Evolutionary conservation across 2,113 vertebrate species (phyloP).

Genomic region (Leptocoma aspasia): DNA sequence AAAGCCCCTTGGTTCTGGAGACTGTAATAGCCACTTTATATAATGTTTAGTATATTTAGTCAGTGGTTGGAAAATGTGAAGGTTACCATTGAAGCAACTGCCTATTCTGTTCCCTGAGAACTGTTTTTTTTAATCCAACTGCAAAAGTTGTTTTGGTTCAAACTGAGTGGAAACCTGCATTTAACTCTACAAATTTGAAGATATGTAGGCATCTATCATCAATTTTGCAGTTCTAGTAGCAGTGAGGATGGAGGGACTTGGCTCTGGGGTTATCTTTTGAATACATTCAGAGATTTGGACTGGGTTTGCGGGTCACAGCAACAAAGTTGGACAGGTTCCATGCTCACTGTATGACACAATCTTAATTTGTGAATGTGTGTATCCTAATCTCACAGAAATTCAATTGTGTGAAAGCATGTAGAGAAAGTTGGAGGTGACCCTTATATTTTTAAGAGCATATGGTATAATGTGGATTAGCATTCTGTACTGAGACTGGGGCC

Average conservation of each 20-base stretch:
- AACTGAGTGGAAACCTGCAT: not conserved
- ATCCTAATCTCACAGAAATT: not conserved
- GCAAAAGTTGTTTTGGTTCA: not conserved
- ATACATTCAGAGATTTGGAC: not conserved
- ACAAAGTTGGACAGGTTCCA: not conserved
- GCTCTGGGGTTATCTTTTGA: not conserved
- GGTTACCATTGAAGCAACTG: not conserved
- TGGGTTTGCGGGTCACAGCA: not conserved
- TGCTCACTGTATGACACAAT: not conserved
- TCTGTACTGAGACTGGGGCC: not conserved
- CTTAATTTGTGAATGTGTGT: not conserved
- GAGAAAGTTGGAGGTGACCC: not conserved
- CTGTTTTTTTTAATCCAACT: not conserved
- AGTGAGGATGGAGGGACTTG: not conserved
- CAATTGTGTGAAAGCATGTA: not conserved
- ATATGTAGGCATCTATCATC: not conserved
- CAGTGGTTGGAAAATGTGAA: not conserved
- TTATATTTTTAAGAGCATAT: not conserved
- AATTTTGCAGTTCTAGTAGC: not conserved
- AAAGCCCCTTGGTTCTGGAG: not conserved
- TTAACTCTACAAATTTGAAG: not conserved
- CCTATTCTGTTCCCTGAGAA: no score
- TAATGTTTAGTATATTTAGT: not conserved
- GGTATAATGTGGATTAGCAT: not conserved
- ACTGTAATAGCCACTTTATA: not conserved